Percentiles rank a stretch among this genome's conserved stretches.
phyloP scores from a whole-genome alignment of 2,113 vertebrate species.

The Anguilla rostrata region DNA sequence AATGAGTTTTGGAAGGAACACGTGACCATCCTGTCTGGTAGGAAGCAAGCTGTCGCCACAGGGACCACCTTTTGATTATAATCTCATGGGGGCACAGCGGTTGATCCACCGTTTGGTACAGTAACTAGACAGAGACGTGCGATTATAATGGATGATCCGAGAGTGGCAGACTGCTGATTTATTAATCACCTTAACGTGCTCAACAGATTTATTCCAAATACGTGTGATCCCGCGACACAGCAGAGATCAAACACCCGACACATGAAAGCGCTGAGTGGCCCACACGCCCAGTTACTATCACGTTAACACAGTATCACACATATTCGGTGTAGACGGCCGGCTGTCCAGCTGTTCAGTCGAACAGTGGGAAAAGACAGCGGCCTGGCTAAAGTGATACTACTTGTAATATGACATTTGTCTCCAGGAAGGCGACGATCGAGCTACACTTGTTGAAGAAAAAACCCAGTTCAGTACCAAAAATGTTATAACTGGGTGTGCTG shows the following conservation, averaged over 20 bases:
- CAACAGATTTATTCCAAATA: neutral
- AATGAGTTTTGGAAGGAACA: neutral
- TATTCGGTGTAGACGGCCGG: no score
- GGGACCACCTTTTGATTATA: neutral
- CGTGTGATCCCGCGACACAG: neutral
- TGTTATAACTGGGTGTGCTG: neutral
- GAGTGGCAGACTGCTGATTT: neutral
- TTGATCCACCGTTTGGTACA: neutral
- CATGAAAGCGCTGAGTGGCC: neutral
- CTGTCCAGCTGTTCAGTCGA: no score
- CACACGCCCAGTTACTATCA: neutral
- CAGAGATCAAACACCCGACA: neutral
- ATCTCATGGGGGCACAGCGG: neutral
- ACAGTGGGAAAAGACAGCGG: neutral
- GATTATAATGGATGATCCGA: neutral
- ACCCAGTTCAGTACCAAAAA: neutral
- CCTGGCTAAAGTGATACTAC: neutral
- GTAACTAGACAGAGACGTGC: neutral
- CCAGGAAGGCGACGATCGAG: neutral
- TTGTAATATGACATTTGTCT: neutral
- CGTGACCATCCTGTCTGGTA: neutral
- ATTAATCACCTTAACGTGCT: slow-evolving; percentile 11
- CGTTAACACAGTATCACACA: no score
- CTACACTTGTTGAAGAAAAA: slow-evolving; percentile 9
- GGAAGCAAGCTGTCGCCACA: neutral